Evolutionary conservation across 64 coral and sea anemone species (phyloP).

Genomic region (Orbicella faveolata): DNA sequence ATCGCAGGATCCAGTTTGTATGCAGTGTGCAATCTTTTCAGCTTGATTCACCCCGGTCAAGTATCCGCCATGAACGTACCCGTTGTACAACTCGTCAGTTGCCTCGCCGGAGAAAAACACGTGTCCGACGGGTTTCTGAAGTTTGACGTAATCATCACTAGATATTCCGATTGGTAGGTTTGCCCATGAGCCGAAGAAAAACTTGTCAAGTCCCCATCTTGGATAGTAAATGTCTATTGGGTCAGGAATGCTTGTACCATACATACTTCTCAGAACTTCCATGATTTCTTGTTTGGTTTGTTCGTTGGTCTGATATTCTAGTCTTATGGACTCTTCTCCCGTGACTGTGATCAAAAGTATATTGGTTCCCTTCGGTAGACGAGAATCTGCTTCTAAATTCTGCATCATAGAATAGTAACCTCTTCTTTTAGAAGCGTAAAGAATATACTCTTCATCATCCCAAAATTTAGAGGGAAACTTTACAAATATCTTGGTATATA

Average conservation of each 20-base stretch:
- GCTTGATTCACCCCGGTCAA: conserved; percentile 41
- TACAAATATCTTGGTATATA: conserved; percentile 81
- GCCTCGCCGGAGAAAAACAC: conserved; percentile 81
- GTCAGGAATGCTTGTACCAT: conserved; percentile 63
- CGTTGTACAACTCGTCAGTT: conserved; percentile 82
- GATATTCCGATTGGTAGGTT: conserved; percentile 72
- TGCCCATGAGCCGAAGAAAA: conserved; percentile 54
- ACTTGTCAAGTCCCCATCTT: conserved; percentile 55
- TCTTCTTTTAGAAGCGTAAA: conserved; percentile 62
- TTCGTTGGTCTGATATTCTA: conserved; percentile 52
- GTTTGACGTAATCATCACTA: conserved; percentile 43
- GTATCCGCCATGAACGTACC: conserved; percentile 74
- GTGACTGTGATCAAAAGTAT: conserved; percentile 78
- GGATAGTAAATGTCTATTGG: conserved; percentile 49
- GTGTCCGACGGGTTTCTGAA: conserved; percentile 33
- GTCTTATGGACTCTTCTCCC: conserved; percentile 59
- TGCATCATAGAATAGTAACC: conserved; percentile 80
- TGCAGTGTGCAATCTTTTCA: conserved; percentile 36
- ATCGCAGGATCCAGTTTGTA: conserved; percentile 23
- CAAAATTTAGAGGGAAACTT: conserved; percentile 85
- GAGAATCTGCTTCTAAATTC: conserved; percentile 64
- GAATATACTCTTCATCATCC: conserved; percentile 72
- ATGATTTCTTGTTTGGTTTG: conserved; percentile 68
- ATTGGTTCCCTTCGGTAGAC: conserved; percentile 58
- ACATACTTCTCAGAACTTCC: conserved; percentile 57